phyloP scores from a whole-genome alignment of 1,140 invertebrate species.

The Metaphire vulgaris region DNA sequence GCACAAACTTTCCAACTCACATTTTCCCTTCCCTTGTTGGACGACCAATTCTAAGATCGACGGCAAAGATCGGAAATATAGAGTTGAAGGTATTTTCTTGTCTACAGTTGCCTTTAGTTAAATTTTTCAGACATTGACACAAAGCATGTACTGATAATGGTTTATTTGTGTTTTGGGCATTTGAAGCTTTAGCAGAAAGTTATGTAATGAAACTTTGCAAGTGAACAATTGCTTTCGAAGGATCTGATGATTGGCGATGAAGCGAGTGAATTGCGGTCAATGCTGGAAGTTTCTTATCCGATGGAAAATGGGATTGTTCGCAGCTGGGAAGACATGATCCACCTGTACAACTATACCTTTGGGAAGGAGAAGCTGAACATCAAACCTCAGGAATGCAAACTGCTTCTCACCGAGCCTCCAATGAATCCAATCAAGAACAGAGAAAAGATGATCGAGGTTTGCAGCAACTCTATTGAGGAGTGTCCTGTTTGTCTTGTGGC shows the following conservation, averaged over 20 bases:
- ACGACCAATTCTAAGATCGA: constrained; percentile 91
- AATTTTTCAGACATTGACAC: no score
- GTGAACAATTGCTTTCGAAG: no score
- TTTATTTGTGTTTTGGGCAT: no score
- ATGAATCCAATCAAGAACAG: constrained; percentile 98
- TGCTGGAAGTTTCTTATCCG: constrained; percentile 97
- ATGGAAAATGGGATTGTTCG: constrained; percentile 96
- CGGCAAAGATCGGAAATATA: constrained; percentile 95
- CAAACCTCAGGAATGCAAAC: constrained; percentile 86
- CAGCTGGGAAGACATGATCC: constrained; percentile 99
- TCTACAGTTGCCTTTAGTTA: no score
- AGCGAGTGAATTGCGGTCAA: constrained; percentile 89
- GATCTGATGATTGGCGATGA: constrained; percentile 99
- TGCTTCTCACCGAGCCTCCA: constrained; percentile 94
- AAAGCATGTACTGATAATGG: no score
- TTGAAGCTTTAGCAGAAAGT: no score
- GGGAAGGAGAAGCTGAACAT: constrained; percentile 94
- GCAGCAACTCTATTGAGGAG: no score
- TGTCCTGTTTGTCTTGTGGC: no score
- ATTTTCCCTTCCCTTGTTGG: constrained; percentile 99
- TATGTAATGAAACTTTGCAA: no score
- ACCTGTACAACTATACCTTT: constrained; percentile 99
- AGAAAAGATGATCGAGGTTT: constrained; percentile 96
- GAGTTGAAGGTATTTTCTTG: constrained; percentile 95
- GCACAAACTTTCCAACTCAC: constrained; percentile 94